phyloP scores from a whole-genome alignment of 2,113 vertebrate genomes.

The Grammomys surdaster region DNA sequence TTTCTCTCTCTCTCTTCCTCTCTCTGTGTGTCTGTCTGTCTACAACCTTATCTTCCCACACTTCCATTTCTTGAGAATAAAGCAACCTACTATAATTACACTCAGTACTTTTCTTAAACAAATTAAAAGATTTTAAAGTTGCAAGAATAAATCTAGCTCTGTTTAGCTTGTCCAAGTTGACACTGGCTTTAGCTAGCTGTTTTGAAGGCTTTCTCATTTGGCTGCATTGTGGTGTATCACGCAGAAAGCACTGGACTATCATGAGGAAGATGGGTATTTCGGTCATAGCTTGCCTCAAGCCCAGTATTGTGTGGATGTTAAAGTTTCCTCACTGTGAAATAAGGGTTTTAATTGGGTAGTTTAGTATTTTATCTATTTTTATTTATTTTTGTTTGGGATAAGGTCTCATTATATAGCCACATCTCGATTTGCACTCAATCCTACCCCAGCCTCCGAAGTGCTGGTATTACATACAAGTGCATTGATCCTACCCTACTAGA shows the following conservation, averaged over 20 bases:
- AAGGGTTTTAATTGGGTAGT: not conserved
- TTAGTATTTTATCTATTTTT: not conserved
- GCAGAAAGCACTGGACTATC: not conserved
- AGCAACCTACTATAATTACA: not conserved
- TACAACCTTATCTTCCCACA: not conserved
- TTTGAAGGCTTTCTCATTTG: not conserved
- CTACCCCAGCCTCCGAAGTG: not conserved
- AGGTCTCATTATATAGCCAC: not conserved
- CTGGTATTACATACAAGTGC: not conserved
- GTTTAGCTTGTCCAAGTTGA: not conserved
- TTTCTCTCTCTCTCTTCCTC: no score
- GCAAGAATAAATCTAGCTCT: not conserved
- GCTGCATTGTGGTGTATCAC: not conserved
- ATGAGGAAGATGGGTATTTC: not conserved
- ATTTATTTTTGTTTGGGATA: not conserved
- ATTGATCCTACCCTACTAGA: not conserved
- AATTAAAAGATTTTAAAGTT: not conserved
- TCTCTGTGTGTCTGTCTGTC: no score
- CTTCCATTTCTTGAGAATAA: not conserved
- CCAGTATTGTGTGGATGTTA: not conserved
- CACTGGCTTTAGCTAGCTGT: not conserved
- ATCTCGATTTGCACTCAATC: not conserved
- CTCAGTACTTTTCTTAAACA: not conserved
- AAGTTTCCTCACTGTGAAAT: constrained; percentile 6
- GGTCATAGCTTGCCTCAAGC: not conserved